A percentile compares a stretch with the other conserved stretches of the same genome.
Conservation (phyloP, 2,113 vertebrate genomes). For the Mustelus asterias region DNA sequence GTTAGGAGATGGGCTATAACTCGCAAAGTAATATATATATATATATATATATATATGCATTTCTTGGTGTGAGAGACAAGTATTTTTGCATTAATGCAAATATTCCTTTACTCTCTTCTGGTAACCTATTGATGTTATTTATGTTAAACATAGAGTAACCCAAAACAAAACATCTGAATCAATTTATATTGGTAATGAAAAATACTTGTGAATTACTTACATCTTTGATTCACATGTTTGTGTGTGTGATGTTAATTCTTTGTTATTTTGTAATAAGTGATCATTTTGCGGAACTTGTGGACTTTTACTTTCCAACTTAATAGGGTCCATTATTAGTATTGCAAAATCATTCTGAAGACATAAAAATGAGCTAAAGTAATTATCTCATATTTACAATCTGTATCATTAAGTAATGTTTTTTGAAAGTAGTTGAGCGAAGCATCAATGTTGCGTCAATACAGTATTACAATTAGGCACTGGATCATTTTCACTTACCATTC, state of each 20-base stretch:
- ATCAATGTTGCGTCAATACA: background rate
- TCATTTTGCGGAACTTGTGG: background rate
- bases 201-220: conserved; percentile 7
- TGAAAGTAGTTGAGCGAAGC: background rate
- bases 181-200: background rate
- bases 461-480: background rate
- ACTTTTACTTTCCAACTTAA: background rate
- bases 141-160: background rate
- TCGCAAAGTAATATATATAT: background rate
- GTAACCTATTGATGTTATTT: background rate
- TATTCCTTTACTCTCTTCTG: background rate
- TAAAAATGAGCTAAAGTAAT: background rate
- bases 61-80: background rate
- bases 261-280: background rate
- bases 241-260: background rate
- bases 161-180: background rate
- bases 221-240: background rate
- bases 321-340: background rate
- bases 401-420: background rate
- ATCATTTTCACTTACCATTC: background rate
- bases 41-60: background rate
- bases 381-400: background rate
- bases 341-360: background rate
- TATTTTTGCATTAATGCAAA: background rate
- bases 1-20: background rate